phyloP scores from a whole-genome alignment of 2,888 invertebrate genomes.

The Xestia rhomboidea region DNA sequence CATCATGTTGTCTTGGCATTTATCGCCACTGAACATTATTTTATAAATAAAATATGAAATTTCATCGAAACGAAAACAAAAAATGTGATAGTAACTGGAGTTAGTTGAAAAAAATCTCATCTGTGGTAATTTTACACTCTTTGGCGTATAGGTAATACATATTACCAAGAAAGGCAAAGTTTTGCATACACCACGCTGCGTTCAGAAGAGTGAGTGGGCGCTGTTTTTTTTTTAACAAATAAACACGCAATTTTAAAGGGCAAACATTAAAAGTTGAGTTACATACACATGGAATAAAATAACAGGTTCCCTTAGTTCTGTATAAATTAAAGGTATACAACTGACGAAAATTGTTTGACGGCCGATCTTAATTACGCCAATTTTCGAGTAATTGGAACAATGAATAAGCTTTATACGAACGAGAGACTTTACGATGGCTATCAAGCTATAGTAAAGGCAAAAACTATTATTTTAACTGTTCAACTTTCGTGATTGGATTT shows the following conservation, averaged over 20 bases:
- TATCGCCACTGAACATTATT: not conserved
- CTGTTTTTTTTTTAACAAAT: constrained; percentile 66
- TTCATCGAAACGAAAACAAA: not conserved
- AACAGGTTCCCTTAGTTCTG: constrained; percentile 13
- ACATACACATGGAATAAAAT: constrained; percentile 19
- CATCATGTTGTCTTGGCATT: not conserved
- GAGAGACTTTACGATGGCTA: constrained; percentile 26
- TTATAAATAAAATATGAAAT: too few relatives aligned
- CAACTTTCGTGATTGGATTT: constrained; percentile 14
- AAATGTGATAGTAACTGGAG: not conserved
- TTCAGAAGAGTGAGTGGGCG: constrained; percentile 58
- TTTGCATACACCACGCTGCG: constrained; percentile 76
- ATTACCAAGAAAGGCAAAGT: constrained; percentile 83
- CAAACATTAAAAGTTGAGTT: constrained; percentile 21
- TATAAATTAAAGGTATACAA: constrained; percentile 32
- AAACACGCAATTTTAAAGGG: constrained; percentile 48
- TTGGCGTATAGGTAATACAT: constrained; percentile 77
- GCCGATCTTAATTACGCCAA: constrained; percentile 50
- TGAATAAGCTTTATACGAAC: constrained; percentile 50
- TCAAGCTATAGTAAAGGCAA: constrained; percentile 26
- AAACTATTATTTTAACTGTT: constrained; percentile 40
- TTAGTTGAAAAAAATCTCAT: constrained; percentile 1
- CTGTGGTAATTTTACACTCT: constrained; percentile 58
- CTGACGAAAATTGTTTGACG: constrained; percentile 67
- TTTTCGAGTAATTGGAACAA: constrained; percentile 53